Evolutionary conservation across 1,140 invertebrate species (phyloP).

Genomic region (Drosophila melanogaster): DNA sequence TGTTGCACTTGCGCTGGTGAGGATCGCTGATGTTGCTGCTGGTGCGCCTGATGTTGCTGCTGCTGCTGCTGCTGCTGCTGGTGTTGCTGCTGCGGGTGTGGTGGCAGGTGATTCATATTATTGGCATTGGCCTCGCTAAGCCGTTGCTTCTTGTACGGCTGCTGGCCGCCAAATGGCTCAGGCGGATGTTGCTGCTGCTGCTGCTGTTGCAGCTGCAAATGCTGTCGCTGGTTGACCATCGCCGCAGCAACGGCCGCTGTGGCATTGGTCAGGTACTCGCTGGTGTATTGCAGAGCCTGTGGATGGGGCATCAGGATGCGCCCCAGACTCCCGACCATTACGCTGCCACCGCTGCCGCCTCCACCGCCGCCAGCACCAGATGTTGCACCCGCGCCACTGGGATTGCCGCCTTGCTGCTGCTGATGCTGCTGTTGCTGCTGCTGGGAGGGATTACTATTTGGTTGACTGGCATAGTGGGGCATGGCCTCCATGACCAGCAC

Average conservation of each 20-base stretch:
- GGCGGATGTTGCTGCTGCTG: conserved; percentile 63
- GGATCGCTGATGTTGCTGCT: conserved; percentile 52
- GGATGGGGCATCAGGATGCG: conserved; percentile 55
- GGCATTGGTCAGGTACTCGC: conserved; percentile 72
- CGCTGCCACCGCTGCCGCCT: conserved; percentile 30
- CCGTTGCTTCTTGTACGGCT: conserved; percentile 92
- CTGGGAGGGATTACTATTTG: conserved; percentile 51
- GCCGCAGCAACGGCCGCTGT: conserved; percentile 45
- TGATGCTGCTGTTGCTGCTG: conserved; percentile 45
- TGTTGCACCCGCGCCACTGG: conserved; percentile 12
- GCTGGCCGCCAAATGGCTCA: conserved; percentile 79
- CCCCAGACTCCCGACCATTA: conserved; percentile 59
- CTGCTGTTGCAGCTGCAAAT: conserved; percentile 54
- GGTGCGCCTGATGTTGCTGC: conserved; percentile 11
- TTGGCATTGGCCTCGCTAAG: conserved; percentile 86
- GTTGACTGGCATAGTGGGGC: conserved; percentile 66
- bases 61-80: conserved; percentile 21
- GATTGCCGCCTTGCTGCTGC: conserved; percentile 19
- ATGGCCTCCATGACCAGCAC: conserved; percentile 74
- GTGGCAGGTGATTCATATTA: conserved; percentile 83
- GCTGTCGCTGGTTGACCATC: conserved; percentile 52
- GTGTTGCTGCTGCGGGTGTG: conserved; percentile 18
- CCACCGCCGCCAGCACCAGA: conserved; percentile 16
- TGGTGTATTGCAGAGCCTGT: conserved; percentile 62
- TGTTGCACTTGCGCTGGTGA: conserved; percentile 54